phyloP scores from a whole-genome alignment of 2,797 vertebrate species.

The Manis javanica region DNA sequence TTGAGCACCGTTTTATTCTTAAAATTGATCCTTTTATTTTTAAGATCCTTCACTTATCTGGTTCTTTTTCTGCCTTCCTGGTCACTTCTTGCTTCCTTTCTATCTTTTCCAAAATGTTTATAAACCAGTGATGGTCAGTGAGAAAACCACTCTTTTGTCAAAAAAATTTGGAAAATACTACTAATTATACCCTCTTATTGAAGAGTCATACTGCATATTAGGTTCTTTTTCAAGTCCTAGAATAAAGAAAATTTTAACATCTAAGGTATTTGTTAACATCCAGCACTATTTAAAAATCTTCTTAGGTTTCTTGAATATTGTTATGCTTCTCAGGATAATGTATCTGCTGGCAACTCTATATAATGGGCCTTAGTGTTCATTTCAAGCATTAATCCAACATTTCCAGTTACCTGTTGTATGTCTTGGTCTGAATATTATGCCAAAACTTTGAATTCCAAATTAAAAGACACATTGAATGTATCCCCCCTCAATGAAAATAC shows the following conservation, averaged over 20 bases:
- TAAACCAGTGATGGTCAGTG: not conserved
- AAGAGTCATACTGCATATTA: not conserved
- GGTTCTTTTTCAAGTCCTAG: not conserved
- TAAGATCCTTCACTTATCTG: not conserved
- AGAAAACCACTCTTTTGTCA: not conserved
- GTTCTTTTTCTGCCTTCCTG: not conserved
- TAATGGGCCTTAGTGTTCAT: not conserved
- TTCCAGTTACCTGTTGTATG: not conserved
- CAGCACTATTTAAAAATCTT: not conserved
- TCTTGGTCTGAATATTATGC: not conserved
- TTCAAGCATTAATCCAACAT: not conserved
- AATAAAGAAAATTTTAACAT: not conserved
- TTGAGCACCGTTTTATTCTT: not conserved
- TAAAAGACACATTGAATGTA: not conserved
- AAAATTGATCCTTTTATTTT: constrained; percentile 2
- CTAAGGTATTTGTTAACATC: not conserved
- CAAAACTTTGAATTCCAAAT: not conserved
- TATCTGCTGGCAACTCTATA: not conserved
- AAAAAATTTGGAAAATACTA: not conserved
- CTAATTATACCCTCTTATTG: not conserved
- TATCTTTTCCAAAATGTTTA: not conserved
- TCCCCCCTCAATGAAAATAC: not conserved
- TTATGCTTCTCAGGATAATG: not conserved
- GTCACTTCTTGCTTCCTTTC: not conserved
- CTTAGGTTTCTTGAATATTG: not conserved